phyloP scores from a whole-genome alignment of 2,113 vertebrate species.

The Apodemus sylvaticus region DNA sequence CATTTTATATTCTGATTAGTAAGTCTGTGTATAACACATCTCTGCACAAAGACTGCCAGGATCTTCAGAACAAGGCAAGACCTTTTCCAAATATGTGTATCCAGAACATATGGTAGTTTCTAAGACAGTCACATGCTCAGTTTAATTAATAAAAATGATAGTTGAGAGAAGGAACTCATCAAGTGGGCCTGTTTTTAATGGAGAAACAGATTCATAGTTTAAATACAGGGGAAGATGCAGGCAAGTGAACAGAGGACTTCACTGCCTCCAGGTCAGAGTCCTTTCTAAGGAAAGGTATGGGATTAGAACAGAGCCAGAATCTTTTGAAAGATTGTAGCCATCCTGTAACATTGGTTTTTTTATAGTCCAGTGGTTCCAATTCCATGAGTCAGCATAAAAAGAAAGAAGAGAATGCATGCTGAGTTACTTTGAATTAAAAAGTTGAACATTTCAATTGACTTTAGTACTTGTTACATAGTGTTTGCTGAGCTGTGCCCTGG shows the following conservation, averaged over 20 bases:
- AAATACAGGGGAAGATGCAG: neutral
- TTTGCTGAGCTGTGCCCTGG: neutral
- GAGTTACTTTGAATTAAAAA: conserved; percentile 8
- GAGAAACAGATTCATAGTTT: neutral
- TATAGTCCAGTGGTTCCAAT: neutral
- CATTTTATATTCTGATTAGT: neutral
- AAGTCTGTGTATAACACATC: neutral
- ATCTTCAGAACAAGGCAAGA: neutral
- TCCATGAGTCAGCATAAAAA: neutral
- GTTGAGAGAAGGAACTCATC: neutral
- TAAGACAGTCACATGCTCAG: neutral
- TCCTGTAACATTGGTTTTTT: neutral
- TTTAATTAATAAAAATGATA: neutral
- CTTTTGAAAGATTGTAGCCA: neutral
- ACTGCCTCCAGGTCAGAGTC: neutral
- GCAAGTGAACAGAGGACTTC: neutral
- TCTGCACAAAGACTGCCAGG: neutral
- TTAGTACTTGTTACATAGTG: neutral
- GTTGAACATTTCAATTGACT: neutral
- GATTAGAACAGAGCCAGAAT: neutral
- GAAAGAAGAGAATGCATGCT: neutral
- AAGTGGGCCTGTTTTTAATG: neutral
- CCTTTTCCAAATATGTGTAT: neutral
- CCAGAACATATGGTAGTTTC: neutral
- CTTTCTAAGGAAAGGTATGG: neutral